These are phyloP conservation scores for Drosophila nigricruria DNA, from an alignment of 2,888 invertebrate genomes.

Conservation along the genomic window DNA sequence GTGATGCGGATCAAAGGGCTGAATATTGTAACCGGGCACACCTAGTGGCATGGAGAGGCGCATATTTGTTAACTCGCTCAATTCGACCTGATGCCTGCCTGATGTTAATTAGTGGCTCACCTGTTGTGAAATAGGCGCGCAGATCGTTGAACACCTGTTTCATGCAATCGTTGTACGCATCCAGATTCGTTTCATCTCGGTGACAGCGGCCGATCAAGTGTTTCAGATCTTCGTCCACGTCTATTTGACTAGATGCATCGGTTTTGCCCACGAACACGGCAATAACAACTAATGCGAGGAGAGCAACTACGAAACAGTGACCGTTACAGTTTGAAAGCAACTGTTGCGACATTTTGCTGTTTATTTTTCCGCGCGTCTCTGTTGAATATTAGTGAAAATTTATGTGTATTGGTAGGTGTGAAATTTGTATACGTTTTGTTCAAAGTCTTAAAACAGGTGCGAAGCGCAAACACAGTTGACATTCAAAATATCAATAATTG, in stretches of 20 bases:
- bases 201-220: slow-evolving; percentile 88
- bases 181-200: slow-evolving; percentile 85
- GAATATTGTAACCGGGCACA: slow-evolving; percentile 89
- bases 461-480: neutral
- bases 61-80: neutral
- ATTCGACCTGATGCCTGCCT: neutral
- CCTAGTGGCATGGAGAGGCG: slow-evolving; percentile 85
- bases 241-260: slow-evolving; percentile 65
- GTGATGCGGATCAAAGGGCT: slow-evolving; percentile 92
- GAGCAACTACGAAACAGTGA: neutral
- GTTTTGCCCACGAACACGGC: slow-evolving; percentile 12
- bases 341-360: slow-evolving; percentile 47
- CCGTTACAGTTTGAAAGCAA: slow-evolving; percentile 54
- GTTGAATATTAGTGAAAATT: slow-evolving; percentile 49
- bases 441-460: slow-evolving; percentile 4
- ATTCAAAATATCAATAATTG: neutral
- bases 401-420: neutral
- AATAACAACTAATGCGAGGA: neutral
- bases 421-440: neutral
- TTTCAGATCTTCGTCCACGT: slow-evolving; percentile 79
- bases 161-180: slow-evolving; percentile 90
- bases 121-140: slow-evolving; percentile 90
- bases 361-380: slow-evolving; percentile 7
- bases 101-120: slow-evolving; percentile 83
- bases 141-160: slow-evolving; percentile 90